These are phyloP conservation scores for Galbula dea DNA, from an alignment of 2,113 vertebrate genomes.

Conservation along the genomic window DNA sequence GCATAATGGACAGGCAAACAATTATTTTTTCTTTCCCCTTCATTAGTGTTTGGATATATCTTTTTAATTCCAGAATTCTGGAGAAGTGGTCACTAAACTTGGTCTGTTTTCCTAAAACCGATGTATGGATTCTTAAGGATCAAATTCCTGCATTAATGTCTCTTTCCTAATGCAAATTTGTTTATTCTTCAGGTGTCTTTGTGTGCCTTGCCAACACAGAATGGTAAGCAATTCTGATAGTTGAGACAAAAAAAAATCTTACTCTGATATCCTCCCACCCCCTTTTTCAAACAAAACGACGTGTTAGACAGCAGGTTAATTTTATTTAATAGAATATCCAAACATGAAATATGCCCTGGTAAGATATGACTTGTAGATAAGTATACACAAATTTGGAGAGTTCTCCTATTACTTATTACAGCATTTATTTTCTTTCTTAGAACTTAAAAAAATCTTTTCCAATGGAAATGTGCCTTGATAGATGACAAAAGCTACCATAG, in stretches of 20 bases:
- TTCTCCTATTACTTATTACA: slow-evolving; percentile 57
- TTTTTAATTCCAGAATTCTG: background rate
- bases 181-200: background rate
- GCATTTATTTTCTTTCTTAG: slow-evolving; percentile 23
- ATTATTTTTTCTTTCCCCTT: fast-evolving
- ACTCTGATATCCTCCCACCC: slow-evolving; percentile 27
- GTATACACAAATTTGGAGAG: slow-evolving; percentile 61
- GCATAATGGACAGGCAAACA: background rate
- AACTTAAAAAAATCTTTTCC: slow-evolving; percentile 66
- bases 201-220: background rate
- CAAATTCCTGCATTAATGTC: background rate
- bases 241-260: background rate
- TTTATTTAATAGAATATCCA: slow-evolving; percentile 71
- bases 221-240: background rate
- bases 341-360: slow-evolving; percentile 60
- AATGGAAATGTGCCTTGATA: slow-evolving; percentile 22
- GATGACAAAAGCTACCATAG: slow-evolving; percentile 42
- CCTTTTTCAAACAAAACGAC: slow-evolving; percentile 62
- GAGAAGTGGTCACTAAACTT: background rate
- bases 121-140: background rate
- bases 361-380: slow-evolving; percentile 40
- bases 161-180: background rate
- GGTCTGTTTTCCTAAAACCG: background rate
- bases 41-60: background rate
- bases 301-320: slow-evolving; percentile 59